A percentile compares a stretch with the other conserved stretches of the same genome.
These are phyloP conservation scores for Anticlea derivata DNA, from an alignment of 2,888 invertebrate species.

Conservation along the genomic window DNA sequence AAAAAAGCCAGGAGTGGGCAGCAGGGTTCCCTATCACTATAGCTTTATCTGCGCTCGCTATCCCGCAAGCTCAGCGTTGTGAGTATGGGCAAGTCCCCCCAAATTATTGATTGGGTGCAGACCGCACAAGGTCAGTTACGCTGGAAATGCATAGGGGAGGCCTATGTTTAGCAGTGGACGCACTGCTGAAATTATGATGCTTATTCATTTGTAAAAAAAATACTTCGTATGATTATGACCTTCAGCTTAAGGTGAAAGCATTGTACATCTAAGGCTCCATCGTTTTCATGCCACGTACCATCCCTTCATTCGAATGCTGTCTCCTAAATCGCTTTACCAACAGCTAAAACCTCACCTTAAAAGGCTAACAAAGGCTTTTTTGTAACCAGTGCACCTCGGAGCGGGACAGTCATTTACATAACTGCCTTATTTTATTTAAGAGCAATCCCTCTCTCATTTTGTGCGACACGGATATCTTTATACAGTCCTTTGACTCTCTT, in stretches of 20 bases:
- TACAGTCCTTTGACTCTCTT: slow-evolving; percentile 48
- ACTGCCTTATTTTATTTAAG: slow-evolving; percentile 72
- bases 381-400: slow-evolving; percentile 58
- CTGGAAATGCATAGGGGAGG: no score
- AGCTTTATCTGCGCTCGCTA: no score
- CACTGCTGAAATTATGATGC: no score
- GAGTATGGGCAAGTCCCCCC: no score
- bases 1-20: no score
- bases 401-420: slow-evolving; percentile 70
- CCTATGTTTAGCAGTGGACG: no score
- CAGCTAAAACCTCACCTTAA: slow-evolving; percentile 35
- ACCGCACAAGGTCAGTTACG: no score
- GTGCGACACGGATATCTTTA: slow-evolving; percentile 63
- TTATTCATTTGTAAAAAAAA: no score
- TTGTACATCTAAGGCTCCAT: slow-evolving; percentile 2
- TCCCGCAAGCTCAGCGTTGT: no score
- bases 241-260: not conserved
- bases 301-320: slow-evolving; percentile 17
- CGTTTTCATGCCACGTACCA: slow-evolving; percentile 11
- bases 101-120: no score
- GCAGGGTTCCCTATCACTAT: no score
- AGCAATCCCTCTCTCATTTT: slow-evolving; percentile 56
- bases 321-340: slow-evolving; percentile 23
- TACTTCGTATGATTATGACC: not conserved
- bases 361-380: slow-evolving; percentile 62